These are phyloP conservation scores for Cromileptes altivelis DNA, from an alignment of 2,113 vertebrate species.

Conservation along the genomic window DNA sequence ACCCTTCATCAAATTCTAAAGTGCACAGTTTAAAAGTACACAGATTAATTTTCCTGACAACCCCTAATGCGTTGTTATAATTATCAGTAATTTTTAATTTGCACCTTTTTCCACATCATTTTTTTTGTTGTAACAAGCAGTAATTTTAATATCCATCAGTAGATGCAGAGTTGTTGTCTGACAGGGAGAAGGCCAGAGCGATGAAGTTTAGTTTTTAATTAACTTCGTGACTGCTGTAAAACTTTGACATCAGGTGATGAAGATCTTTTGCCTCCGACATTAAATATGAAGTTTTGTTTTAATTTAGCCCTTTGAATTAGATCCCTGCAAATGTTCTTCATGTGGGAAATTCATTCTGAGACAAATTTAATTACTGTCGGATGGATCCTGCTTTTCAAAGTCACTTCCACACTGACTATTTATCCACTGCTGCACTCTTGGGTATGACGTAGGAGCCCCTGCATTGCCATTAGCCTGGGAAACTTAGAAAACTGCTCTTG, in stretches of 20 bases:
- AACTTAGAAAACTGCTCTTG: too few relatives aligned
- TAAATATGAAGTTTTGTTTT: not conserved
- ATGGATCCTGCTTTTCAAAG: not conserved
- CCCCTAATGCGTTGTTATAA: not conserved
- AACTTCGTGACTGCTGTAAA: not conserved
- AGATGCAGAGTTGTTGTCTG: not conserved
- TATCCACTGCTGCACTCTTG: not conserved
- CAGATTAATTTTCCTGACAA: not conserved
- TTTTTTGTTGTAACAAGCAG: not conserved
- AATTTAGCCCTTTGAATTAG: not conserved
- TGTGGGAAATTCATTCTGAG: not conserved
- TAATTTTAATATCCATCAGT: not conserved
- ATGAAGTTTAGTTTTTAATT: not conserved
- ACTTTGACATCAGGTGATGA: not conserved
- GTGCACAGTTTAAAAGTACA: not conserved
- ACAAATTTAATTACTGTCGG: not conserved
- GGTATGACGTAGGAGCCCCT: not conserved
- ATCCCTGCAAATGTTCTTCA: not conserved
- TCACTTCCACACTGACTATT: not conserved
- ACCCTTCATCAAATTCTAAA: not conserved
- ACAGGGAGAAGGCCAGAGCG: not conserved
- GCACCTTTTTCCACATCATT: not conserved
- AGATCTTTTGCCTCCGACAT: not conserved
- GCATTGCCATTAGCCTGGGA: too few relatives aligned
- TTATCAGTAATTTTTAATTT: not conserved